phyloP scores from a whole-genome alignment of 2,113 vertebrate genomes.

The Epinephelus fuscoguttatus region DNA sequence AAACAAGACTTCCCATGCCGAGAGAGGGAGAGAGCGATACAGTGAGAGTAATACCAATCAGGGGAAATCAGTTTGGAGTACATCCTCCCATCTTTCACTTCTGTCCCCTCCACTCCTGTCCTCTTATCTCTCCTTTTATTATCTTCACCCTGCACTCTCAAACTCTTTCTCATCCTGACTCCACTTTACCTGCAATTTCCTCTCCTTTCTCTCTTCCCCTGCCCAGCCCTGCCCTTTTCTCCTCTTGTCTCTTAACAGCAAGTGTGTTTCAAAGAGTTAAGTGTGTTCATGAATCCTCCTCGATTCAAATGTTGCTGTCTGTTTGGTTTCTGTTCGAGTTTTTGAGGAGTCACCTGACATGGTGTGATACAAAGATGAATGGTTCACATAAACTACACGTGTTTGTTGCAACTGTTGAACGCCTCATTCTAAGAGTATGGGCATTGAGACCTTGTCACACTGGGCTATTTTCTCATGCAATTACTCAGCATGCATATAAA shows the following conservation, averaged over 20 bases:
- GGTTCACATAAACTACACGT: background rate
- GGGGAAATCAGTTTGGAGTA: conserved; percentile 48
- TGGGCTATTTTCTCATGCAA: too few species aligned
- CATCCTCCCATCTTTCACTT: conserved; percentile 33
- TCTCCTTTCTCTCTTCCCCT: background rate
- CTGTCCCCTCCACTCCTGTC: conserved; percentile 5
- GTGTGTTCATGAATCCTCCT: conserved; percentile 24
- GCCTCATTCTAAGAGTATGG: too few species aligned
- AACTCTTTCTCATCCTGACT: conserved; percentile 41
- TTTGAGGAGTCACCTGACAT: background rate
- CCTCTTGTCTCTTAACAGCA: background rate
- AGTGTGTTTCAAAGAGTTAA: conserved; percentile 21
- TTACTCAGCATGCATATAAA: too few species aligned
- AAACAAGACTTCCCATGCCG: conserved; percentile 6
- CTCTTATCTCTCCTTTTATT: conserved; percentile 56
- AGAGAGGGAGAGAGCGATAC: background rate
- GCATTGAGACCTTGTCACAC: too few species aligned
- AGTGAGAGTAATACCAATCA: conserved; percentile 48
- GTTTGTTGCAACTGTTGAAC: background rate
- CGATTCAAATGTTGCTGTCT: background rate
- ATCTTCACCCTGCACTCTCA: conserved; percentile 36
- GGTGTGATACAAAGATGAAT: background rate
- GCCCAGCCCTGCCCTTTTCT: background rate
- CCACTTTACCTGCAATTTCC: conserved; percentile 53
- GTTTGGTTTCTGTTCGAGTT: background rate